A percentile compares a stretch with the other conserved stretches of the same genome.
These are phyloP conservation scores for Hemichromis elongatus DNA, from an alignment of 2,113 vertebrate genomes.

Conservation along the genomic window DNA sequence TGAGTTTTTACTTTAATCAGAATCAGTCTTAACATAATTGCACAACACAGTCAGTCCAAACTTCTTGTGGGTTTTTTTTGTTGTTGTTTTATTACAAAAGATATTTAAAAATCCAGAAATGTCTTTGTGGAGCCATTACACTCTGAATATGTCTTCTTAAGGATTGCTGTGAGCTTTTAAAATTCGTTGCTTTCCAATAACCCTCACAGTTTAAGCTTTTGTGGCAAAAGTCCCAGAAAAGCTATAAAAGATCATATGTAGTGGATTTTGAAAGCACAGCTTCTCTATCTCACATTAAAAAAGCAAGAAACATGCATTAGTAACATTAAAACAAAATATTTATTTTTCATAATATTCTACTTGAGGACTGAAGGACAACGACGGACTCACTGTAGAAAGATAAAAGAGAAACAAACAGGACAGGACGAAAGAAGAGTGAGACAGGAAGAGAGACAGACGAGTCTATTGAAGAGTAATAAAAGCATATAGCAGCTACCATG, in stretches of 20 bases:
- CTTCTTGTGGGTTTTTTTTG: no score
- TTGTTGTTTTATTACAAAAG: background rate
- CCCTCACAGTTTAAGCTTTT: background rate
- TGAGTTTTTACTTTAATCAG: background rate
- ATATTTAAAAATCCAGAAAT: background rate
- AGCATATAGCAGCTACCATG: conserved; percentile 60
- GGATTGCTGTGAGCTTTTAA: conserved; percentile 18
- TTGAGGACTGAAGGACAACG: background rate
- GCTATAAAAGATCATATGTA: background rate
- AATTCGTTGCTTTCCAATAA: conserved; percentile 13
- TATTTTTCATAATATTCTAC: background rate
- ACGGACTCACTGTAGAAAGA: background rate
- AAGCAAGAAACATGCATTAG: background rate
- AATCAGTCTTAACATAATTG: background rate
- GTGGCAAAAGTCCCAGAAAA: conserved; percentile 4
- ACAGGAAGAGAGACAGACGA: background rate
- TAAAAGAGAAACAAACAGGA: background rate
- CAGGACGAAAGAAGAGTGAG: background rate
- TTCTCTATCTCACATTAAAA: background rate
- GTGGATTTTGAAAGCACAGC: conserved; percentile 9
- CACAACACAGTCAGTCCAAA: background rate
- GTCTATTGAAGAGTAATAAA: background rate
- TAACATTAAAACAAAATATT: conserved; percentile 2
- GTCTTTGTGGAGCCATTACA: background rate
- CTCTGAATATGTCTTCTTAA: conserved; percentile 5